Evolutionary conservation across 2,797 vertebrate species (phyloP).

Genomic region (Tenualosa ilisha): DNA sequence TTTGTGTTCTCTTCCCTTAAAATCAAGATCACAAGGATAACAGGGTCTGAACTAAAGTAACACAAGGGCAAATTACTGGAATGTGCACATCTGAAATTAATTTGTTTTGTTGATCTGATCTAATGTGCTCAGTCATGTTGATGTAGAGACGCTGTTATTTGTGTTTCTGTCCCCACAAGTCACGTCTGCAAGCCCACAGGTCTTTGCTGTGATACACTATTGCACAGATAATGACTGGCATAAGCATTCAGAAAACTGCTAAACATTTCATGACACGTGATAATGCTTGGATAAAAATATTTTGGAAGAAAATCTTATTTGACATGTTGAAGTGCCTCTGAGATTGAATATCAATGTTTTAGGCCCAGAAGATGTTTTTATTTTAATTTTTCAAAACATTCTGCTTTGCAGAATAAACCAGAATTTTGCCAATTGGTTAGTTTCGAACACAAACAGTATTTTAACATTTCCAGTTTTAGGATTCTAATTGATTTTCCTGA

Average conservation of each 20-base stretch:
- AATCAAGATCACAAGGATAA: neutral
- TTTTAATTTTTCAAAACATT: too few relatives aligned
- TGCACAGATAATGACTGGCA: neutral
- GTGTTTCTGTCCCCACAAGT: neutral
- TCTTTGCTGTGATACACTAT: neutral
- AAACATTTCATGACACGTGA: neutral
- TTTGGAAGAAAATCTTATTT: too few relatives aligned
- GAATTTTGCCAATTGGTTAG: too few relatives aligned
- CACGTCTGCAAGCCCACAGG: neutral
- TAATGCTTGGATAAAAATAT: neutral
- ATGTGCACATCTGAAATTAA: neutral
- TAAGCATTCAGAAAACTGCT: neutral
- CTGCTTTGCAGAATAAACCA: too few relatives aligned
- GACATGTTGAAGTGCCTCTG: too few relatives aligned
- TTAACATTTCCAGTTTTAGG: too few relatives aligned
- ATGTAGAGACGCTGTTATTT: neutral
- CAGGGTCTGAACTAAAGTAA: neutral
- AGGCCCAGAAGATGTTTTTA: too few relatives aligned
- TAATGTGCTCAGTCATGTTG: neutral
- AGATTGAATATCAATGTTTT: too few relatives aligned
- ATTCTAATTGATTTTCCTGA: too few relatives aligned
- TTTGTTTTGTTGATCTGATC: neutral
- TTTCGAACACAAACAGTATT: too few relatives aligned
- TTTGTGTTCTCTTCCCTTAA: neutral
- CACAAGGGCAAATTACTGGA: neutral